A percentile compares a stretch with the other conserved stretches of the same genome.
phyloP scores from a whole-genome alignment of 2,888 invertebrate species.

The Pheosia tremula region DNA sequence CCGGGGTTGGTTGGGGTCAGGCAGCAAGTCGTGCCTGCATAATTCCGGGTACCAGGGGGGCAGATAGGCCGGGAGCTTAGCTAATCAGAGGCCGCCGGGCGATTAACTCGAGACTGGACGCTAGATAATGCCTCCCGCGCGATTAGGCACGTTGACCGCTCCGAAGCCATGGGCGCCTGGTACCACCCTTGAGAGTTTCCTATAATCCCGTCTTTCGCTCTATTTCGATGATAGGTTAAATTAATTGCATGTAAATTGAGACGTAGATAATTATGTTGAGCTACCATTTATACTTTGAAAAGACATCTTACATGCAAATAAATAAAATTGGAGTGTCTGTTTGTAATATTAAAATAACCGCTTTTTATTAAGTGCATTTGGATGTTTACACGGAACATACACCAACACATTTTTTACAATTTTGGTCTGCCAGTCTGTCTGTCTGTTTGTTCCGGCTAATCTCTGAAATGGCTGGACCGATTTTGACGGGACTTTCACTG shows the following conservation, averaged over 20 bases:
- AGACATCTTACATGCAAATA: no score
- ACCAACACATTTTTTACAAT: no score
- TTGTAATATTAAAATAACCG: no score
- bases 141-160: slow-evolving; percentile 79
- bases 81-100: slow-evolving; percentile 77
- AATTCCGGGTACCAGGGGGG: slow-evolving; percentile 70
- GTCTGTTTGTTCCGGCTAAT: no score
- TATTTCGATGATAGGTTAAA: slow-evolving; percentile 49
- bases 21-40: slow-evolving; percentile 73
- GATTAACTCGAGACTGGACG: slow-evolving; percentile 71
- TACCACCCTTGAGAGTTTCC: slow-evolving; percentile 59
- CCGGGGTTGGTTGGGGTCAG: slow-evolving; percentile 44
- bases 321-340: no score
- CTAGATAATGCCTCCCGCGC: slow-evolving; percentile 80
- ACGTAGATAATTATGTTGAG: slow-evolving; percentile 4
- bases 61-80: slow-evolving; percentile 74
- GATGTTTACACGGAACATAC: no score
- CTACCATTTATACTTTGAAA: background rate
- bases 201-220: slow-evolving; percentile 55
- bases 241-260: slow-evolving; percentile 37
- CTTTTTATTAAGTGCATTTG: no score
- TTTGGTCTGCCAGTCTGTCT: no score
- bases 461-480: no score
- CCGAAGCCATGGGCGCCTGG: slow-evolving; percentile 65
- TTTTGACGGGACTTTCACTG: no score